Conservation (phyloP, 2,113 vertebrate species). For the Struthio camelus region DNA sequence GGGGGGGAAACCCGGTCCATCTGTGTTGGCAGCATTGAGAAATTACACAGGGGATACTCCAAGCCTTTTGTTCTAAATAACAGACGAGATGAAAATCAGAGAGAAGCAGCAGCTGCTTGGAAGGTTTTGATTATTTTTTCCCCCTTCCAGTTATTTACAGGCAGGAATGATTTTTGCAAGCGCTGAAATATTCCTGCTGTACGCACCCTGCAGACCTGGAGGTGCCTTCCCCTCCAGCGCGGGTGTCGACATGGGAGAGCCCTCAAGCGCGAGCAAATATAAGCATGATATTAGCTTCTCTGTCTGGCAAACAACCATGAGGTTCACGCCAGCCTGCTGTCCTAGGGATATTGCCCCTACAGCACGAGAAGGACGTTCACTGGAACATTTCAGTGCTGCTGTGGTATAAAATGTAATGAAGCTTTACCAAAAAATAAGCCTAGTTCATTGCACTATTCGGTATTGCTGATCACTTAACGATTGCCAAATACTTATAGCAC, state of each 20-base stretch:
- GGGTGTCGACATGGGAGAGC: neutral
- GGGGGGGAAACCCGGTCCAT: neutral
- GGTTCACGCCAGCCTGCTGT: neutral
- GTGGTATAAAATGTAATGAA: neutral
- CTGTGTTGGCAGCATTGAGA: accelerated
- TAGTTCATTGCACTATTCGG: neutral
- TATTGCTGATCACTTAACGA: neutral
- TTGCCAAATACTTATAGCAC: neutral
- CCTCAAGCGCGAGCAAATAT: accelerated
- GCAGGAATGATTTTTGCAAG: neutral
- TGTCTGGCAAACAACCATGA: neutral
- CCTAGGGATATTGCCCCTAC: neutral
- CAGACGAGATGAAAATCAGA: accelerated
- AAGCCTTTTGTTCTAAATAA: accelerated
- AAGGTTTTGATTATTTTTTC: neutral
- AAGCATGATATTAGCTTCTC: neutral
- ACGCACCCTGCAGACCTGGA: neutral
- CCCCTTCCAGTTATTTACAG: neutral
- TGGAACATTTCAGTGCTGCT: neutral
- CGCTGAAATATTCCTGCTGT: neutral
- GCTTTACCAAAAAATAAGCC: neutral
- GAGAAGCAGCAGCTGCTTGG: neutral
- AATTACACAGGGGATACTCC: accelerated
- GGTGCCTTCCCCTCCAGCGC: neutral
- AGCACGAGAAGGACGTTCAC: neutral